These are phyloP conservation scores for Melanerpes aurifrons DNA, from an alignment of 2,113 vertebrate species.

Conservation along the genomic window DNA sequence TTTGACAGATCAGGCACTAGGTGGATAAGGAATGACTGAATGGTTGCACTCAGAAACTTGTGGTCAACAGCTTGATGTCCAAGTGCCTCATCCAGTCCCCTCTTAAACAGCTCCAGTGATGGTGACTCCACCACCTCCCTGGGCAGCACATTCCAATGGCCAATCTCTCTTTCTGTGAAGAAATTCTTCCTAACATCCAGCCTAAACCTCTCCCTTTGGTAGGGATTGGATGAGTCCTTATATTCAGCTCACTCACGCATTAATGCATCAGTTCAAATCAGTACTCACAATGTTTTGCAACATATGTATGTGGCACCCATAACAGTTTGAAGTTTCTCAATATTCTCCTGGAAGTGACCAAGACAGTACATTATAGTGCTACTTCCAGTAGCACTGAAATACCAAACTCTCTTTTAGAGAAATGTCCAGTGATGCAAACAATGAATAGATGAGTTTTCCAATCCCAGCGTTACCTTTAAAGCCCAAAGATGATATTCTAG, in stretches of 20 bases:
- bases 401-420: neutral
- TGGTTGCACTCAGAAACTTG: neutral
- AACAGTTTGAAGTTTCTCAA: neutral
- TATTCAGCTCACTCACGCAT: neutral
- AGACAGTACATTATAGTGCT: accelerated
- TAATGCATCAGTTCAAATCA: neutral
- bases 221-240: neutral
- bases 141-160: no score
- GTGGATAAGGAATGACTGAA: neutral
- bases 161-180: no score
- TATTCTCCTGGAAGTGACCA: neutral
- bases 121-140: no score
- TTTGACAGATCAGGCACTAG: neutral
- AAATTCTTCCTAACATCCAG: no score
- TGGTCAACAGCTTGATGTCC: neutral
- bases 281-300: neutral
- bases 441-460: neutral
- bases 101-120: no score
- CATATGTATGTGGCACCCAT: neutral
- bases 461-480: neutral
- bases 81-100: no score
- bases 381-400: neutral
- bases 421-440: neutral
- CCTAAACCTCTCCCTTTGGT: neutral
- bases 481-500: neutral